Evolutionary conservation across 2,797 vertebrate genomes (phyloP), one percentile per base, ranked within the genome.

Genomic region (Tragopan temminckii): DNA sequence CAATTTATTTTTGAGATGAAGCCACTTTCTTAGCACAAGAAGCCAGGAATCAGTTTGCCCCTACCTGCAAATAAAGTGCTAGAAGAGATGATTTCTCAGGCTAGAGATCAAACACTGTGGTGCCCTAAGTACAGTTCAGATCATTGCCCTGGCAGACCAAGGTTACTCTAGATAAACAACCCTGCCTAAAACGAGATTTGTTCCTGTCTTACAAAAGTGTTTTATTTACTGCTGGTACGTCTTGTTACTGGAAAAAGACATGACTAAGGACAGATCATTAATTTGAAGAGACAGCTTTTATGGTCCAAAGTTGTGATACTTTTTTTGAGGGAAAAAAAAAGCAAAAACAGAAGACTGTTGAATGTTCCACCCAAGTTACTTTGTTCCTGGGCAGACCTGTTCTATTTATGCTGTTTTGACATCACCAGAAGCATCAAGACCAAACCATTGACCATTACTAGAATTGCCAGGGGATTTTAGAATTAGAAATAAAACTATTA

Each of bases 181-280:
- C 25, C 63, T 68, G 36, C 24, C 35, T 80, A 85, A 83, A 87
- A 72, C 40, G 58, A 92, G 50, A 71, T 87, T 87, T 82, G 21
- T 94, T 87, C 42, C 29, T 82, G 45, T 66, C 80, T 87, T 68
- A 62, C n/a, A 55, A 11, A 77, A 87, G 40, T 55, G n/a, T 58
- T 91, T 89, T 95, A 93, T 94, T 94, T 93, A 86, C 71, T 89
- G 40, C 36, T 94, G 85, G 68, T 94, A 77, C 25, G 77, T 33
- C 85, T 62, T 85, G 57, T 94, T 90, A 91, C 68, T 86, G 80
- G 71, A 90, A 94, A 94, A 90, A 92, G 40, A 11, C 23, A 45
- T 35, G 19, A 18, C 18, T 61, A 36, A 79, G 25, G 40, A 48
- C 78, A 94, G 36, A 33, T 80, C 40, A 74, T 90, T 84, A 81